These are phyloP conservation scores for Drosophila ercepeae DNA, from an alignment of 1,140 invertebrate genomes.

Conservation along the genomic window DNA sequence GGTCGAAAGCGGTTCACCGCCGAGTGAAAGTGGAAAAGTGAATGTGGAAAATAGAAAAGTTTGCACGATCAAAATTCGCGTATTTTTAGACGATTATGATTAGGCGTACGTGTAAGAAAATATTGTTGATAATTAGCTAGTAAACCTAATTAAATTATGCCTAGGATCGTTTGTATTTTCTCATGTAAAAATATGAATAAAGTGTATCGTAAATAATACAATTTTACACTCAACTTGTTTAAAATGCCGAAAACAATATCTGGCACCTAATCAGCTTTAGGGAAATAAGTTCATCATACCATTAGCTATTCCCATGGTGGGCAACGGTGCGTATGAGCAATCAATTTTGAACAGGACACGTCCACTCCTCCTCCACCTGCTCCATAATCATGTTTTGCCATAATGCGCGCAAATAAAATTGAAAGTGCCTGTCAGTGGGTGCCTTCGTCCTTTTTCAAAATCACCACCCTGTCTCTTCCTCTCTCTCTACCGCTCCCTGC, in stretches of 20 bases:
- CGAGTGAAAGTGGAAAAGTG: constrained; percentile 14
- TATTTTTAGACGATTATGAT: constrained; percentile 43
- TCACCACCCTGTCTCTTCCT: background rate
- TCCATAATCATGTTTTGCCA: constrained; percentile 61
- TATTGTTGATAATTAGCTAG: constrained; percentile 67
- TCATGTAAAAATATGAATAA: constrained; percentile 60
- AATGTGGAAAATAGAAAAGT: constrained; percentile 13
- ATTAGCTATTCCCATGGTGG: constrained; percentile 26
- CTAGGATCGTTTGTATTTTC: constrained; percentile 60
- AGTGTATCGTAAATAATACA: constrained; percentile 15
- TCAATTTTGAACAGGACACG: constrained; percentile 26
- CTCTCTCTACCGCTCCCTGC: background rate
- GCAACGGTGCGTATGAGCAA: constrained; percentile 76
- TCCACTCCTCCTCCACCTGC: background rate
- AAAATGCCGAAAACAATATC: too few relatives aligned
- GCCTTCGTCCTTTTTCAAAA: background rate
- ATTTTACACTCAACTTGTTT: too few relatives aligned
- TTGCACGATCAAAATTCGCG: constrained; percentile 34
- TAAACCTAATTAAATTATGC: constrained; percentile 72
- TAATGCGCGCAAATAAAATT: constrained; percentile 74
- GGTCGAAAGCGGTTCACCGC: background rate
- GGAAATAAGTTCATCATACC: constrained; percentile 35
- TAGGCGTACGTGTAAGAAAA: constrained; percentile 44
- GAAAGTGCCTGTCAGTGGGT: constrained; percentile 66
- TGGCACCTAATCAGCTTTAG: background rate